A percentile compares a stretch with the other conserved stretches of the same genome.
Conservation (phyloP, 2,797 vertebrate genomes). For the Oreochromis mossambicus region DNA sequence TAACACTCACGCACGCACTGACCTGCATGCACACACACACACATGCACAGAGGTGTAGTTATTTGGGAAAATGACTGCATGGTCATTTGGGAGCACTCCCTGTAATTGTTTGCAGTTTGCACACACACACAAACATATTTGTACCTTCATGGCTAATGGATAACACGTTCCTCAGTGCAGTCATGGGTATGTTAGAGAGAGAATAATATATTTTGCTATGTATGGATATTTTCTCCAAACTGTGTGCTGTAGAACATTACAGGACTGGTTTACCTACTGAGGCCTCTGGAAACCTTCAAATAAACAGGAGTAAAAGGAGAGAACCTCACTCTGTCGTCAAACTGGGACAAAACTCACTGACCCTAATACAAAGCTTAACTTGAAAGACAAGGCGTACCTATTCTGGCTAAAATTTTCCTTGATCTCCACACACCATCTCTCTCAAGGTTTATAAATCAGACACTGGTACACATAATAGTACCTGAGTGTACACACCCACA, state of each 20-base stretch:
- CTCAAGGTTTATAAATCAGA: not conserved
- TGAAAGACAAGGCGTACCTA: not conserved
- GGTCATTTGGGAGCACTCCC: slow-evolving; percentile 16
- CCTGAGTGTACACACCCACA: not conserved
- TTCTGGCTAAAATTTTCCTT: not conserved
- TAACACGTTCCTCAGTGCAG: not conserved
- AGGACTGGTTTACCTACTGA: not conserved
- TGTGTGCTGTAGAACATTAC: not conserved
- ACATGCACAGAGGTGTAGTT: not conserved
- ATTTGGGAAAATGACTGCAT: slow-evolving; percentile 12
- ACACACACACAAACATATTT: not conserved
- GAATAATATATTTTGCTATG: not conserved
- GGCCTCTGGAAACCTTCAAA: not conserved
- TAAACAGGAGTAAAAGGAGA: not conserved
- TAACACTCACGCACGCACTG: not conserved
- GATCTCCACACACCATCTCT: not conserved
- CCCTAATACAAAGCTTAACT: not conserved
- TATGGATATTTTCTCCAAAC: not conserved
- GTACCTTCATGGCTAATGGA: not conserved
- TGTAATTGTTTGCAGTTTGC: slow-evolving; percentile 20
- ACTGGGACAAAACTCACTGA: not conserved
- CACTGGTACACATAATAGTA: not conserved
- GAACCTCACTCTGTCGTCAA: not conserved
- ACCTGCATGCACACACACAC: not conserved
- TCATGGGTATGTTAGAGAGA: not conserved